A percentile compares a stretch with the other conserved stretches of the same genome.
Evolutionary conservation across 2,113 vertebrate species (phyloP).

Genomic region (Chaetorhynchus papuensis): DNA sequence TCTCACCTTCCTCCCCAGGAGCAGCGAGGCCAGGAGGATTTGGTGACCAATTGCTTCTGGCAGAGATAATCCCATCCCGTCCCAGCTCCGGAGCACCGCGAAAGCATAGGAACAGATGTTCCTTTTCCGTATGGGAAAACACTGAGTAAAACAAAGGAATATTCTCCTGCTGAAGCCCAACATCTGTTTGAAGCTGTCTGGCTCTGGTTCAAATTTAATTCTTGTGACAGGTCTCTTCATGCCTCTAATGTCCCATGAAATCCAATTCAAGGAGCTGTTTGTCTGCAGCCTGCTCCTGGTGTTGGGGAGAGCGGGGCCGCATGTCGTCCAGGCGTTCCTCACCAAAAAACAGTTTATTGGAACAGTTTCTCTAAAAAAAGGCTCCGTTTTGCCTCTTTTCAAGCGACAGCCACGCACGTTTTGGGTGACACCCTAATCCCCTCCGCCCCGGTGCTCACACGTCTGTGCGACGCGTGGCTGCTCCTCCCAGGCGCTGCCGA

Average conservation of each 20-base stretch:
- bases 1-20: background rate
- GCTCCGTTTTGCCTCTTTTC: background rate
- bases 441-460: rapidly evolving
- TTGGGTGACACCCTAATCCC: background rate
- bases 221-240: conserved; percentile 64
- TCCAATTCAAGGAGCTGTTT: conserved; percentile 28
- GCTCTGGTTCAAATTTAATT: conserved; percentile 33
- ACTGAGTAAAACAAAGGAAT: conserved; percentile 59
- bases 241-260: conserved; percentile 68
- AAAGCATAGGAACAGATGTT: conserved; percentile 54
- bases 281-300: conserved; percentile 5
- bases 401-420: rapidly evolving
- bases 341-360: background rate
- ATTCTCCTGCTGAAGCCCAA: conserved; percentile 56
- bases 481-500: background rate
- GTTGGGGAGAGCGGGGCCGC: background rate
- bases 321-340: background rate
- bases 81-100: background rate
- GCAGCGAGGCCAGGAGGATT: background rate
- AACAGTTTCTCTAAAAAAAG: background rate
- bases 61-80: background rate
- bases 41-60: background rate
- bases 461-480: rapidly evolving
- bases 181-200: conserved; percentile 69
- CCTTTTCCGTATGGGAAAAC: conserved; percentile 53